phyloP scores from a whole-genome alignment of 2,113 vertebrate genomes.

The Apodemus sylvaticus region DNA sequence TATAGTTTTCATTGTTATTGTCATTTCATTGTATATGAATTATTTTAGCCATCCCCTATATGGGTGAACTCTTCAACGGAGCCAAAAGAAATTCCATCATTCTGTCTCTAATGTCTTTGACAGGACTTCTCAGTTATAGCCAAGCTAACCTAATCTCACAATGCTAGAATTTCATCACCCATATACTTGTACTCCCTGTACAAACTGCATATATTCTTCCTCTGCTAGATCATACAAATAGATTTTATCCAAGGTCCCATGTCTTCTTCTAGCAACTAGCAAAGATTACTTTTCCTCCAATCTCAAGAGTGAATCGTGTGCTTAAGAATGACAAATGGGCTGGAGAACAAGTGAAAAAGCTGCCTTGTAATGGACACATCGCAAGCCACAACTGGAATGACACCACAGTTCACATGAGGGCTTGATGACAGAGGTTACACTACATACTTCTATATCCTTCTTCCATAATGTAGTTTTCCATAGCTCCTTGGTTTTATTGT shows the following conservation, averaged over 20 bases:
- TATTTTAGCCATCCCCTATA: not conserved
- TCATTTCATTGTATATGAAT: not conserved
- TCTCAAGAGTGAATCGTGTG: not conserved
- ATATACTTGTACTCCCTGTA: not conserved
- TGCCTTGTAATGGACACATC: not conserved
- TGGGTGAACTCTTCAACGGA: not conserved
- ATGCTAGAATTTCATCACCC: not conserved
- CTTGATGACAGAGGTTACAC: not conserved
- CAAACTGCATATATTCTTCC: not conserved
- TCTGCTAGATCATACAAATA: not conserved
- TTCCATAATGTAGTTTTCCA: not conserved
- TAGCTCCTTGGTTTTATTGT: not conserved
- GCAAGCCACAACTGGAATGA: not conserved
- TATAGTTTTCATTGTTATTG: not conserved
- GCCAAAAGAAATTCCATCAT: not conserved
- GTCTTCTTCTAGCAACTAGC: conserved; percentile 24
- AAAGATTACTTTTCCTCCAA: conserved; percentile 6
- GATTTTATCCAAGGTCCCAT: not conserved
- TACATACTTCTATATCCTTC: not conserved
- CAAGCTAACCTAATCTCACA: conserved; percentile 7
- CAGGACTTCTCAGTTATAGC: not conserved
- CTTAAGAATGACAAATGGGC: not conserved
- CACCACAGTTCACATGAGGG: not conserved
- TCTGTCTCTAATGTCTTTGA: not conserved
- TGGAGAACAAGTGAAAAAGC: conserved; percentile 7